These are phyloP conservation scores for Martes martes DNA, from an alignment of 2,113 vertebrate species.

Conservation along the genomic window DNA sequence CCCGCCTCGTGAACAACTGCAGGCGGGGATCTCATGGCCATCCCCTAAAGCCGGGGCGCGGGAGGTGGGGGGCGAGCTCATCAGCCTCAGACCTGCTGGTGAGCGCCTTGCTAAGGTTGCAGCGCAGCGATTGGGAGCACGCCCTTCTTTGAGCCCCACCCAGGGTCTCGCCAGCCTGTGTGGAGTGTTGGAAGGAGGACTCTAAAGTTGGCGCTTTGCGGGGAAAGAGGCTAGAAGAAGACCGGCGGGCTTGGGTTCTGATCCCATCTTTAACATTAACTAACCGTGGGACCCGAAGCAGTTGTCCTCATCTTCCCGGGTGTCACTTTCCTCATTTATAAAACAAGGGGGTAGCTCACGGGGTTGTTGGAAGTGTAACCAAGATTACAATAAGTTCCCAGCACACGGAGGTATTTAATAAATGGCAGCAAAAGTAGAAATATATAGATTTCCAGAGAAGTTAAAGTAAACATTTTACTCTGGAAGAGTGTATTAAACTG, in stretches of 20 bases:
- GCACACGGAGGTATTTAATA: background rate
- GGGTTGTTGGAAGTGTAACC: background rate
- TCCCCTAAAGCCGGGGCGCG: background rate
- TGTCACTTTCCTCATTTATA: background rate
- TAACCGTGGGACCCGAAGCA: background rate
- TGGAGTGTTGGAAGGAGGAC: background rate
- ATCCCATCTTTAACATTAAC: background rate
- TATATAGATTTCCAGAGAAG: background rate
- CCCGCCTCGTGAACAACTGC: background rate
- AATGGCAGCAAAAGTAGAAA: background rate
- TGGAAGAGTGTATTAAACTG: background rate
- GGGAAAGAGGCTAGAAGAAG: background rate
- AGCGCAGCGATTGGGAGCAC: background rate
- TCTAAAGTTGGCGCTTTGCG: background rate
- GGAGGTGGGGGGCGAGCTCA: background rate
- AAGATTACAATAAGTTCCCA: background rate
- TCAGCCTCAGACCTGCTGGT: background rate
- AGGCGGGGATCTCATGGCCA: background rate
- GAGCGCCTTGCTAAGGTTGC: background rate
- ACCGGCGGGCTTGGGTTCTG: background rate
- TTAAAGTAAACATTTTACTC: background rate
- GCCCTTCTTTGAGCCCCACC: rapidly evolving
- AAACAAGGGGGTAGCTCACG: background rate
- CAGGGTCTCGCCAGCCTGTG: background rate
- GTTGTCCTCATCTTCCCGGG: background rate